Base-by-base conservation (phyloP, 2,113 vertebrate species). In the Mirounga angustirostris region DNA sequence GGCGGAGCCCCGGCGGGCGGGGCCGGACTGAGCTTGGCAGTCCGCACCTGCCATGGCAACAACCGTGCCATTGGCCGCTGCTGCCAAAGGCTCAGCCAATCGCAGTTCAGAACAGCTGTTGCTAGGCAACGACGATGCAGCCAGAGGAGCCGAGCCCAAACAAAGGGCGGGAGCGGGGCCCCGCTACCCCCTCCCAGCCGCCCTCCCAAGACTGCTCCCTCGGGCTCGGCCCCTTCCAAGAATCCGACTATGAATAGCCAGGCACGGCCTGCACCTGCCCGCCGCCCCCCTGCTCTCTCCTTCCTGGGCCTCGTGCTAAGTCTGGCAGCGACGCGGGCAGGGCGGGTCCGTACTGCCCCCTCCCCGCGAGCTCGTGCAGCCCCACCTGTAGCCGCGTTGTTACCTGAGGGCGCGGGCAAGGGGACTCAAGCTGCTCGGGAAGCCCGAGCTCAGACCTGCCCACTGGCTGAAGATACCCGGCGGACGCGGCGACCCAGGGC, bases 51-150 rank as follows among this genome's bases (percentile, higher is more conserved):
- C 99, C 99, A 99, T 99, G 99, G 99, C 98, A 99, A 99, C 99
- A 99, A 99, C 98, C 96, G 96, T 98, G 98, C 99, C 98, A 99
- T 99, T 99, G 99, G 99, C 97, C 98, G 97, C 98, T 93, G 96
- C 97, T 98, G 98, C 99, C 98, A 99, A 99, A 98, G 98, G 98
- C 98, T 98, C 99, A 99, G 98, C 99, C 99, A 99, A 99, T 99
- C 98, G 87, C 98, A 98, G 98, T 98, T 96, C 98, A 98, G 98
- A 98, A 98, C 98, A 98, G 99, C 98, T 99, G 99, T 99, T 99
- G 99, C 99, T 99, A 99, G 98, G 99, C 99, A 98, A 99, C 99
- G 78, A 40, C 9, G 98, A 98, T 86, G 98, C 97, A 81, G 95
- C 94, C 80, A 13, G 85, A 65, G 99, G 99, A 96, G 95, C 79